Base-by-base conservation (phyloP, 2,888 invertebrate species). In the Oscheius sp. region DNA sequence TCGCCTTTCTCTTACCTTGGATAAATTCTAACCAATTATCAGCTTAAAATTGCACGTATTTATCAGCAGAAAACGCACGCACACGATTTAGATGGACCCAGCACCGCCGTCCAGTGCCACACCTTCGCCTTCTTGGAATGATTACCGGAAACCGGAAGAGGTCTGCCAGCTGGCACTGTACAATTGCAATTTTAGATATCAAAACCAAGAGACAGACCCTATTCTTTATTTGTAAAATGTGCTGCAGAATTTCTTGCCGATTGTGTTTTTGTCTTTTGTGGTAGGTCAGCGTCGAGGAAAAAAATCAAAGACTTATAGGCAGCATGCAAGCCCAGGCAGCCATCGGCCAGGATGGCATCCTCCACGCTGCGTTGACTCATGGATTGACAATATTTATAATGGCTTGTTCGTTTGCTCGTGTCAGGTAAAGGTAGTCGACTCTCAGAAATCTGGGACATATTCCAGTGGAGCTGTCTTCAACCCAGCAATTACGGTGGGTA, bases 381-480 rank as follows among this genome's bases (percentile, higher is more conserved):
- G 86, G 86, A 13, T 45, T 85, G 27, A 79, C 83, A 21, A 84
- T 86, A 55, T 86, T 86, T 69, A 81, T 84, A 18, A 69, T 86
- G 18, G 83, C 84, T 35, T 68, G 83, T 6, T 77, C 81, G 0
- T 81, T 86, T 46, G 86, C 83, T 9, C 77, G 81, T 41, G 76
- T 85, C 72, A 74, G 73, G 78, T 69, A 59, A 2, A 12, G 35
- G 9, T n/a, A 29, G 2, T 21, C 21, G 13, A 7, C 16, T 3
- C 5, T 25, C 55, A 55, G 18, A n/a, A 52, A 16, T 12, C 9
- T 45, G 45, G 16, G 6, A 9, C 25, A 35, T 59, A 27, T 46
- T 70, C 70, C 58, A 90, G 90, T 79, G 90, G 90, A 3, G 90
- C 89, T 13, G 90, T 90, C 78, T 87, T 90, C 71, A 90, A 90